Evolutionary conservation across 2,797 vertebrate species (phyloP), one percentile per base, ranked within the genome.

Genomic region (Enteromius unitaeniatus): DNA sequence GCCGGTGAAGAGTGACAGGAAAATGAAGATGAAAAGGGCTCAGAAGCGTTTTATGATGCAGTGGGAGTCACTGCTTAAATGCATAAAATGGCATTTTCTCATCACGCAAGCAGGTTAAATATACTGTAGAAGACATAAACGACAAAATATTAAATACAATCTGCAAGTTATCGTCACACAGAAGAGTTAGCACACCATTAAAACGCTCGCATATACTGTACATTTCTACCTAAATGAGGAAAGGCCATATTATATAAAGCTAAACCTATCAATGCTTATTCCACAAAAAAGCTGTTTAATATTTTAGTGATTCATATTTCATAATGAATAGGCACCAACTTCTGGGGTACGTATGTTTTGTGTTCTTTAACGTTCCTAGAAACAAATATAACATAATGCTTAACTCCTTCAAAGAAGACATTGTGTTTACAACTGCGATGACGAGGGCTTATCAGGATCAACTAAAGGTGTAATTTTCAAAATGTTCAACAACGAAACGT

Each of bases 51-150:
- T 70, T 75, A 64, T 17, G n/a, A 21, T 84, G 62, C 47, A 42
- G 72, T 69, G 68, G 74, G 88, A 47, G 9, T 60, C 64, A 34
- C 77, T 84, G 53, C 64, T 60, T 86, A 69, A 90, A 88, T 82
- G 67, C 76, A 89, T 77, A 62, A 79, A 58, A 73, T 90, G 77
- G 78, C 5, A 68, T 82, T 65, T 14, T 84, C 21, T 6, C 51
- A 80, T 53, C 37, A 78, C 8, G 1, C 60, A 28, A 62, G 60
- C 6, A 28, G 26, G 26, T 62, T 28, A 62, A 62, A 62, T 62
- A 62, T 62, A 62, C 60, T 62, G 26, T 28, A 15, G 13, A 62
- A 28, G 28, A 28, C 13, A 3, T 6, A 62, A 62, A 62, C 14
- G 58, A 15, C 11, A 14, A 28, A 62, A 62, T 62, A 28, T 62